phyloP scores from a whole-genome alignment of 2,888 invertebrate species.

The Danaus chrysippus region DNA sequence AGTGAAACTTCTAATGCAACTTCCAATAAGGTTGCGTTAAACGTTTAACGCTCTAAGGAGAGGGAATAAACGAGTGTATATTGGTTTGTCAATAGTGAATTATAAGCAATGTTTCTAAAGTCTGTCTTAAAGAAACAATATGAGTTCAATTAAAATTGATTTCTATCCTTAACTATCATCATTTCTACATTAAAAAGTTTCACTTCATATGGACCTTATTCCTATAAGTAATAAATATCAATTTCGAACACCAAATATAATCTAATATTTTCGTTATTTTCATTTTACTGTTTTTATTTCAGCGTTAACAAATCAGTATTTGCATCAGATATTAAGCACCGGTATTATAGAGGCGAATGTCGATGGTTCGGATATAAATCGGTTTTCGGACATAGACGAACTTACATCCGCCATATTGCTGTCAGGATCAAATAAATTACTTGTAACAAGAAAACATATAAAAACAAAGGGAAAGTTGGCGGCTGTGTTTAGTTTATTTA shows the following conservation, averaged over 20 bases:
- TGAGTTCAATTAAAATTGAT: no score
- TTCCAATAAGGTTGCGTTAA: no score
- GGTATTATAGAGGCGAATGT: slow-evolving; percentile 50
- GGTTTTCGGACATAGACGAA: slow-evolving; percentile 77
- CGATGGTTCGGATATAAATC: slow-evolving; percentile 56
- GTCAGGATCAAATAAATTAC: slow-evolving; percentile 77
- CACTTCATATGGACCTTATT: slow-evolving; percentile 51
- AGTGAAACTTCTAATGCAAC: no score
- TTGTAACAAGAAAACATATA: slow-evolving; percentile 68
- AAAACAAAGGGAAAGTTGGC: slow-evolving; percentile 75
- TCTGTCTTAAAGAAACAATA: no score
- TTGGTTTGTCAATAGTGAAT: slow-evolving; percentile 1
- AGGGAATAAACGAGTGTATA: no score
- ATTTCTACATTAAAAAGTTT: no score
- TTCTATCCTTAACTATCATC: no score
- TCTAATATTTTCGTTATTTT: background rate
- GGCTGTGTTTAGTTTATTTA: slow-evolving; percentile 63
- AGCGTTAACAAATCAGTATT: slow-evolving; percentile 77
- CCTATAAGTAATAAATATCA: background rate
- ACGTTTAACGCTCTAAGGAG: no score
- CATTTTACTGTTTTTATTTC: slow-evolving; percentile 17
- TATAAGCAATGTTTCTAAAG: no score
- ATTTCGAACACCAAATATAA: background rate
- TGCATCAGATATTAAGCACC: slow-evolving; percentile 73
- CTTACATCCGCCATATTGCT: slow-evolving; percentile 78